Evolutionary conservation across 2,888 invertebrate species (phyloP), one percentile per base, ranked within the genome.

Genomic region (Cabera pusaria): DNA sequence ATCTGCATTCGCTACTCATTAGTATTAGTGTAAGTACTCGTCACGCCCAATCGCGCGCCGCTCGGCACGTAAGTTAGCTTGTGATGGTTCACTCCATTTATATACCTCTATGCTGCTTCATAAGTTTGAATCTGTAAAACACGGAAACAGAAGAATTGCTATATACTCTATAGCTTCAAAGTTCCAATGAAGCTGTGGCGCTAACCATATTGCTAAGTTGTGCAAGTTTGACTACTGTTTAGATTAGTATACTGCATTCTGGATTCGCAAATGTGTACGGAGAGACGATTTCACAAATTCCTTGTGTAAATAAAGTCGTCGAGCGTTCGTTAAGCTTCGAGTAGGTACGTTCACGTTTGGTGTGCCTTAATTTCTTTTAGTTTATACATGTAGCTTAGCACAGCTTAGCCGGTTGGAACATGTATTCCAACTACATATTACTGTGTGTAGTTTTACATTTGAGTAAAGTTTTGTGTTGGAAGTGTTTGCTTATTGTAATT

Each of bases 281-380:
- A 31, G 49, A 47, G 49, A 37, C 41, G 50, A 50, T 53, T 50
- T 44, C 34, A 52, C 59, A 59, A 62, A 62, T 62, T 59, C 51
- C 55, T 59, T 59, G 31, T 10, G 43, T 44, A 62, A 62, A 62
- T 51, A 61, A 40, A 40, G 33, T 29, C 27, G 36, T 16, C 42
- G 33, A 23, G 25, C 50, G 44, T 50, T 53, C 50, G 50, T 53
- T 53, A 53, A 39, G 44, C 41, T 39, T 22, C 40, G 27, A 36
- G 40, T 29, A 25, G 21, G 22, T 14, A 24, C 32, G 33, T 25
- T 24, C 36, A 28, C 45, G 34, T 50, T 44, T 41, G 47, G 32
- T 23, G 40, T 43, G 42, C 48, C 48, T 48, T 53, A 50, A 53
- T 53, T 53, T 50, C 27, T 53, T 52, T 48, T 31, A 29, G 49